These are phyloP conservation scores for Jordanella pulchra DNA, from an alignment of 2,797 vertebrate genomes.

Conservation along the genomic window DNA sequence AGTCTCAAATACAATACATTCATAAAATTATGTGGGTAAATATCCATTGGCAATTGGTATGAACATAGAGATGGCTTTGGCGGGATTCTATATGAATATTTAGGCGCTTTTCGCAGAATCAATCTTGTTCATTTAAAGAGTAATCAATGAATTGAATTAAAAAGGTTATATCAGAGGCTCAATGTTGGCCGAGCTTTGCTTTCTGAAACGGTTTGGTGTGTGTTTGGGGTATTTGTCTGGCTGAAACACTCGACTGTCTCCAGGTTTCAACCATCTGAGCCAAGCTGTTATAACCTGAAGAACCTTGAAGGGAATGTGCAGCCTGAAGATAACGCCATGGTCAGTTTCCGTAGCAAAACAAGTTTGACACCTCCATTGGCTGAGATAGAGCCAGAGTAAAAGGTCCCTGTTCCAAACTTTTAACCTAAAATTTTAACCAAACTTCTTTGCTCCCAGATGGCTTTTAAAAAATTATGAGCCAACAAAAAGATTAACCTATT, in stretches of 20 bases:
- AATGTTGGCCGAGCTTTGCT: neutral
- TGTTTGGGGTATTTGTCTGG: neutral
- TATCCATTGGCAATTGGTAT: neutral
- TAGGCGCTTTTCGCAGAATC: neutral
- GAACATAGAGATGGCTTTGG: neutral
- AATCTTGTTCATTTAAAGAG: neutral
- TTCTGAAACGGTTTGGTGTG: neutral
- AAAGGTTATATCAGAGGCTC: no score
- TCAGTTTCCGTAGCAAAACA: neutral
- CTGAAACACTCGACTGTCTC: neutral
- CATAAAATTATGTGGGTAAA: neutral
- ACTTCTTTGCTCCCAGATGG: neutral
- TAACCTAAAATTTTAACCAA: neutral
- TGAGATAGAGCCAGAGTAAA: no score
- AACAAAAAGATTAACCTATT: neutral
- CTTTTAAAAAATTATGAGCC: neutral
- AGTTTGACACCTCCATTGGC: no score
- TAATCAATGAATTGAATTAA: neutral
- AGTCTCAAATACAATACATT: neutral
- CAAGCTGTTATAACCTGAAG: neutral
- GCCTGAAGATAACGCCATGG: neutral
- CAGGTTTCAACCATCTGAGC: neutral
- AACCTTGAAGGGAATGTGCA: neutral
- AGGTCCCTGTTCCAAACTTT: neutral
- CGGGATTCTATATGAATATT: neutral